These are phyloP conservation scores for Limonius californicus DNA, from an alignment of 1,140 invertebrate species.

Conservation along the genomic window DNA sequence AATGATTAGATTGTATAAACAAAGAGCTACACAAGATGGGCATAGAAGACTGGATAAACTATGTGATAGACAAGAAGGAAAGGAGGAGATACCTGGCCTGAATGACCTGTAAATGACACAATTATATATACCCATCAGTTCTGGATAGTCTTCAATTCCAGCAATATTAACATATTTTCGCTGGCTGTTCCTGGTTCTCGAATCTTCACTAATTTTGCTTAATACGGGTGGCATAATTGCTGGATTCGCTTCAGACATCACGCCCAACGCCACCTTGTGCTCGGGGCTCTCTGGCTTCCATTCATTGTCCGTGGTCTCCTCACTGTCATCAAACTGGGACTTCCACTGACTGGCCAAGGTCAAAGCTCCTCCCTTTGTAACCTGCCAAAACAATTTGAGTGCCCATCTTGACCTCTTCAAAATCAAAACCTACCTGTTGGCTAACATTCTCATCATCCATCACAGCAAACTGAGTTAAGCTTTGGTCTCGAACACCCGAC, in stretches of 20 bases:
- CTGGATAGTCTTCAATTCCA: slow-evolving; percentile 65
- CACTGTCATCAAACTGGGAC: slow-evolving; percentile 90
- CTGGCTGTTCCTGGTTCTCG: slow-evolving; percentile 42
- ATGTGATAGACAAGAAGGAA: no score
- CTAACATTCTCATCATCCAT: slow-evolving; percentile 93
- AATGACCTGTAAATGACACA: no score
- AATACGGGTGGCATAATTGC: slow-evolving; percentile 46
- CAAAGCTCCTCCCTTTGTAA: slow-evolving; percentile 70
- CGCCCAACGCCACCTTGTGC: slow-evolving; percentile 50
- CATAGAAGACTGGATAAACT: no score
- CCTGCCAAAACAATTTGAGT: no score
- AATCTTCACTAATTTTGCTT: slow-evolving; percentile 59
- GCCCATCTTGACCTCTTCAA: background rate
- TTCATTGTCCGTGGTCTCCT: slow-evolving; percentile 87
- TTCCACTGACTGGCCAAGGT: slow-evolving; percentile 90
- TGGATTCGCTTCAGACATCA: slow-evolving; percentile 26
- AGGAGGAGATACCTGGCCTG: no score
- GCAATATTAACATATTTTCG: slow-evolving; percentile 62
- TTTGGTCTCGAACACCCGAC: slow-evolving; percentile 52
- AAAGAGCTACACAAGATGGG: no score
- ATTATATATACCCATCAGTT: slow-evolving; percentile 49
- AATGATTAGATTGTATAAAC: no score
- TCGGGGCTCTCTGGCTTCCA: slow-evolving; percentile 83
- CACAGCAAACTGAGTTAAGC: slow-evolving; percentile 81
- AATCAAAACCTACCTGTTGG: slow-evolving; percentile 63